phyloP scores from a whole-genome alignment of 2,797 vertebrate species.

The Prunella strophiata region DNA sequence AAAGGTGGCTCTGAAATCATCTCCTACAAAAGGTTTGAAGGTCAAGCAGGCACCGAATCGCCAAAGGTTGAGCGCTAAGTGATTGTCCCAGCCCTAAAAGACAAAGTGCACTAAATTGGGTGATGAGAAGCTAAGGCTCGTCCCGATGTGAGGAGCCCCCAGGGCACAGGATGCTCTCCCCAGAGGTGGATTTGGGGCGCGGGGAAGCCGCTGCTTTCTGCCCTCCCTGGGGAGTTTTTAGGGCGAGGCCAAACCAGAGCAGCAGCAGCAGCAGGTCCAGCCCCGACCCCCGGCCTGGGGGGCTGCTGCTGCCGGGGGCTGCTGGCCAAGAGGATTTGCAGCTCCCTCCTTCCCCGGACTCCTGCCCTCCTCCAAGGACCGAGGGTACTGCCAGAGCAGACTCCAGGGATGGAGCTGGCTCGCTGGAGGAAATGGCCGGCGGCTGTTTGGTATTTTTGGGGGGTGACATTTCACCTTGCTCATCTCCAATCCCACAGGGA shows the following conservation, averaged over 20 bases:
- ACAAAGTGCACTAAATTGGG: conserved; percentile 34
- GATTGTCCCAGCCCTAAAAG: conserved; percentile 52
- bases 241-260: not conserved
- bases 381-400: not conserved
- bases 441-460: not conserved
- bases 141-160: not conserved
- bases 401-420: not conserved
- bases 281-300: accelerated
- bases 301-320: not conserved
- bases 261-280: not conserved
- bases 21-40: conserved; percentile 67
- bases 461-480: accelerated
- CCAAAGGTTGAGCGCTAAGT: conserved; percentile 27
- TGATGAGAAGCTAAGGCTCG: conserved; percentile 7
- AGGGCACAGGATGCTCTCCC: not conserved
- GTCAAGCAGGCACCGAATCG: conserved; percentile 48
- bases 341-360: not conserved
- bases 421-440: not conserved
- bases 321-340: not conserved
- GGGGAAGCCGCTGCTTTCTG: not conserved
- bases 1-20: conserved; percentile 63
- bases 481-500: not conserved
- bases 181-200: not conserved
- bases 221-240: not conserved
- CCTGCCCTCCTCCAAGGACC: not conserved